Conservation (phyloP, 1,140 invertebrate species). For the Zaprionus capensis region DNA sequence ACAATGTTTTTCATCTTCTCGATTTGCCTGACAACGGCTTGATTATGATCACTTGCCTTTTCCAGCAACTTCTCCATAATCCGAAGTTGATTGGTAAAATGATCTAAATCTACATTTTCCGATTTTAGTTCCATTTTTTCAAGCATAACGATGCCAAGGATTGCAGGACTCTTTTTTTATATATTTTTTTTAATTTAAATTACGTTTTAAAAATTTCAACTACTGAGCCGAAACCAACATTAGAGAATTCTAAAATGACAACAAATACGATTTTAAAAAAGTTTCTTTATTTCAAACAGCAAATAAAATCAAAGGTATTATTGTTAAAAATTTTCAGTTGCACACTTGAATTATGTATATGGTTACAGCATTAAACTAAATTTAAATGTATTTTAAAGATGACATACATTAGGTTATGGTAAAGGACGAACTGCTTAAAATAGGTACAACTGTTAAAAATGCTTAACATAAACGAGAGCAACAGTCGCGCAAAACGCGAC, state of each 20-base stretch:
- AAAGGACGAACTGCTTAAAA: background rate
- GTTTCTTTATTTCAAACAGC: background rate
- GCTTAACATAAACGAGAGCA: background rate
- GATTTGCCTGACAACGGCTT: conserved; percentile 20
- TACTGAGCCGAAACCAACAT: background rate
- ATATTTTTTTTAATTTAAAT: background rate
- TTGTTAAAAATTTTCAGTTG: background rate
- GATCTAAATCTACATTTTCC: background rate
- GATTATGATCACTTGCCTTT: conserved; percentile 38
- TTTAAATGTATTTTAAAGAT: background rate
- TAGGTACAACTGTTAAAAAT: conserved; percentile 14
- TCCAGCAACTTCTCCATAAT: conserved; percentile 27
- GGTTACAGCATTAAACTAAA: background rate
- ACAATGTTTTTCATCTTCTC: conserved; percentile 28
- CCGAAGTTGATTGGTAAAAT: conserved; percentile 32
- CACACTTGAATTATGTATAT: background rate
- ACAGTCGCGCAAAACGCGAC: too few species aligned
- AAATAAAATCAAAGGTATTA: background rate
- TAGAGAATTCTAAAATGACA: background rate
- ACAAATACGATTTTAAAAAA: background rate
- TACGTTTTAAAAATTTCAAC: background rate
- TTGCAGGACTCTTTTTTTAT: too few species aligned
- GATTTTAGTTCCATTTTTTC: background rate
- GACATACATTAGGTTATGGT: background rate
- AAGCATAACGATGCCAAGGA: background rate